Percentiles rank a stretch among this genome's conserved stretches.
These are phyloP conservation scores for Caenorhabditis inopinata DNA, from an alignment of 1,140 invertebrate genomes.

Conservation along the genomic window DNA sequence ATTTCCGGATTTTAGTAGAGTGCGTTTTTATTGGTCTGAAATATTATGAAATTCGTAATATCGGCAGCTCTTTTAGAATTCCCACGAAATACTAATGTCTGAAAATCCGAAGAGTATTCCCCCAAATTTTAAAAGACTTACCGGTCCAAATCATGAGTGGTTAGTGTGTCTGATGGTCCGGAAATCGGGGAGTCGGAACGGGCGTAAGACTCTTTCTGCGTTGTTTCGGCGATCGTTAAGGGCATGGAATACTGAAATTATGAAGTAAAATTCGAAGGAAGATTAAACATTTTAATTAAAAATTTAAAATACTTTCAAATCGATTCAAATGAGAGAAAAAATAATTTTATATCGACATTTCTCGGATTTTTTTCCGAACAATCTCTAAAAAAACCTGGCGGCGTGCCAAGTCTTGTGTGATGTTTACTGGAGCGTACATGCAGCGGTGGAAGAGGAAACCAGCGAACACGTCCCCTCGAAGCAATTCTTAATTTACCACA, in stretches of 20 bases:
- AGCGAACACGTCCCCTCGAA: no score
- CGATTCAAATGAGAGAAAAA: background rate
- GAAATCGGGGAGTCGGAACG: background rate
- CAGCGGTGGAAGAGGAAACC: background rate
- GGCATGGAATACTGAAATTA: background rate
- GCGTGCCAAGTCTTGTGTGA: background rate
- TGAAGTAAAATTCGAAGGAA: no score
- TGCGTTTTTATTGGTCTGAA: no score
- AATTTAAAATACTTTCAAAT: background rate
- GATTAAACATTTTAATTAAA: background rate
- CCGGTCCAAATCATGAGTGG: constrained; percentile 41
- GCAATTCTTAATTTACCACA: background rate
- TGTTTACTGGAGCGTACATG: background rate
- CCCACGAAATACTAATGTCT: no score
- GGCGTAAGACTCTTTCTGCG: background rate
- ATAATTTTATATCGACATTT: background rate
- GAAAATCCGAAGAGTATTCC: no score
- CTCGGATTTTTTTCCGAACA: background rate
- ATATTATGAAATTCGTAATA: no score
- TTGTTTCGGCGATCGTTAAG: background rate
- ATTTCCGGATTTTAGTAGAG: background rate
- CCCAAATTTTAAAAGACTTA: no score
- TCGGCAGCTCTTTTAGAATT: no score
- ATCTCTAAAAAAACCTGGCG: background rate
- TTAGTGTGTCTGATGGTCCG: constrained; percentile 10